A percentile compares a stretch with the other conserved stretches of the same genome.
Conservation (phyloP, 2,888 invertebrate species). For the Biston stratarius region DNA sequence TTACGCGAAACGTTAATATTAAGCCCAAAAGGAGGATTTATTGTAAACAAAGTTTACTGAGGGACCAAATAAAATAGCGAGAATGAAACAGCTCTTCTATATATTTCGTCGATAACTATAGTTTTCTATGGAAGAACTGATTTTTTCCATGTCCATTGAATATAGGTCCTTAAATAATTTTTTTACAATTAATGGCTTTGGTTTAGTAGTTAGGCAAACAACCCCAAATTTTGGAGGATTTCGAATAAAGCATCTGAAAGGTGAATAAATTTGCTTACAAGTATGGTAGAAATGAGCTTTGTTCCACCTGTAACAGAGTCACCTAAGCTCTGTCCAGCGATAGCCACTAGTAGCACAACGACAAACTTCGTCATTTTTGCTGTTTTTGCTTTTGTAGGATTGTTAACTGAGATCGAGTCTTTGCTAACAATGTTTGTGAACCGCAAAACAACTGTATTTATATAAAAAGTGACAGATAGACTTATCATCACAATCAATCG, state of each 20-base stretch:
- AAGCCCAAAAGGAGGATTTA: too few species aligned
- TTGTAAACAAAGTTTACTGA: too few species aligned
- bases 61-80: too few species aligned
- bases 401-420: not conserved
- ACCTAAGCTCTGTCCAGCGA: not conserved
- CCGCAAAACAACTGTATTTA: not conserved
- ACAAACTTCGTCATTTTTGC: not conserved
- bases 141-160: too few species aligned
- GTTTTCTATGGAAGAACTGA: too few species aligned
- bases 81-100: too few species aligned
- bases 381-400: not conserved
- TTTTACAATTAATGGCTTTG: not conserved
- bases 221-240: too few species aligned
- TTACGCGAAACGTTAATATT: too few species aligned
- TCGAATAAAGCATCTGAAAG: too few species aligned
- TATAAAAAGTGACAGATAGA: not conserved
- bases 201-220: not conserved
- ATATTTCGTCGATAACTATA: too few species aligned
- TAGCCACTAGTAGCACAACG: not conserved
- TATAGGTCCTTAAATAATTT: too few species aligned
- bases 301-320: constrained; percentile 12
- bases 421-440: constrained; percentile 2
- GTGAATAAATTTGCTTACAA: not conserved
- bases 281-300: constrained; percentile 5
- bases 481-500: constrained; percentile 3